These are phyloP conservation scores for Phyllostomus hastatus DNA, from an alignment of 2,113 vertebrate species.

Conservation along the genomic window DNA sequence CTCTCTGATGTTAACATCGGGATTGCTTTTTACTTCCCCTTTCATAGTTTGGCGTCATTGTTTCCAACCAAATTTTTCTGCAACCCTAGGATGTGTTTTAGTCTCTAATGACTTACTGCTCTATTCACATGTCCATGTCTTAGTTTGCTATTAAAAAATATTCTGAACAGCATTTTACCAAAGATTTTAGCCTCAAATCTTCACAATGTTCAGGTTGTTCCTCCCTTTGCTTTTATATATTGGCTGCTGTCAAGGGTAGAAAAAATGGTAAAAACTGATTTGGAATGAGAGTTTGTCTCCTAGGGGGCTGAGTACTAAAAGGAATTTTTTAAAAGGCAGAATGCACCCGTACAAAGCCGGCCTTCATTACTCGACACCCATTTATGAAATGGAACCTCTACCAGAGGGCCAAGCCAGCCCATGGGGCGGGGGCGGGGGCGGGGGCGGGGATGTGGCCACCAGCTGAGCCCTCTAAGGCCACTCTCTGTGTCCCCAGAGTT, in stretches of 20 bases:
- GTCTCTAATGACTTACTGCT: not conserved
- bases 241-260: not conserved
- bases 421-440: no score
- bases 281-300: not conserved
- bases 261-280: not conserved
- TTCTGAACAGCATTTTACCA: not conserved
- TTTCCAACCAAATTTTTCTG: constrained; percentile 6
- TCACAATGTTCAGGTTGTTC: not conserved
- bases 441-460: not conserved
- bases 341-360: not conserved
- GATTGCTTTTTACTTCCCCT: not conserved
- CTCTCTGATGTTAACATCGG: not conserved
- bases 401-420: not conserved
- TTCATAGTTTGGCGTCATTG: not conserved
- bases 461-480: accelerated
- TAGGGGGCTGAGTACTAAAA: not conserved
- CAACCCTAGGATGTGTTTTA: not conserved
- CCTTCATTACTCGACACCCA: not conserved
- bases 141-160: not conserved
- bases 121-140: not conserved
- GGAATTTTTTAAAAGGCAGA: not conserved
- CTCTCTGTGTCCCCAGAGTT: no score
- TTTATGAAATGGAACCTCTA: not conserved
- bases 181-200: not conserved
- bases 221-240: not conserved